Evolutionary conservation across 2,888 invertebrate genomes (phyloP).

Genomic region (Trachelus troglodyta): DNA sequence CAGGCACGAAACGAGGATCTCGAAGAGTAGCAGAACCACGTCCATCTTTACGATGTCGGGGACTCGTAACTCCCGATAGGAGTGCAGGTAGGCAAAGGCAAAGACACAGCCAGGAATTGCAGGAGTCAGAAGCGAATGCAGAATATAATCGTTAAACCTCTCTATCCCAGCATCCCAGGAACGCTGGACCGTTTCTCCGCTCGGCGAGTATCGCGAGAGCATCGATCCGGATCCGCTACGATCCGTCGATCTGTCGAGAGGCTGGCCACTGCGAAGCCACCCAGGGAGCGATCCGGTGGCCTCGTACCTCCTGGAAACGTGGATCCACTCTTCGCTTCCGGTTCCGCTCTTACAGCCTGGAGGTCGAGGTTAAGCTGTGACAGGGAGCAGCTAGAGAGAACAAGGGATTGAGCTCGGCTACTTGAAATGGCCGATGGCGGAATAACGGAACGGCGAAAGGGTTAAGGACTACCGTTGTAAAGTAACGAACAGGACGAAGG

Average conservation of each 20-base stretch:
- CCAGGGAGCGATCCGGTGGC: neutral
- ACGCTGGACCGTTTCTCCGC: neutral
- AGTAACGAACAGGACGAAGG: neutral
- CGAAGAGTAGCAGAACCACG: constrained; percentile 17
- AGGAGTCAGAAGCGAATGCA: constrained; percentile 21
- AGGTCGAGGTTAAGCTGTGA: neutral
- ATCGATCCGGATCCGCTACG: constrained; percentile 9
- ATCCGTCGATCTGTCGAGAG: neutral
- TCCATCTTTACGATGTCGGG: constrained; percentile 50
- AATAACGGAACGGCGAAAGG: constrained; percentile 12
- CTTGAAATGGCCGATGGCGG: neutral
- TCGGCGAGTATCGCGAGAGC: neutral
- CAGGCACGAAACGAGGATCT: neutral
- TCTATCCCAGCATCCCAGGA: constrained; percentile 26
- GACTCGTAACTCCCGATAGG: constrained; percentile 44
- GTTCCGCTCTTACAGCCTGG: neutral
- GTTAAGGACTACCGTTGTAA: constrained; percentile 24
- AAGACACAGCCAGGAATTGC: neutral
- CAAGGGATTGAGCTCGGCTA: neutral
- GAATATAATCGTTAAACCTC: constrained; percentile 40
- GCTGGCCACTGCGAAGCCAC: neutral
- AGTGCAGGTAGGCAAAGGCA: neutral
- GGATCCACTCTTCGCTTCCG: neutral
- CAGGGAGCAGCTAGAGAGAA: neutral
- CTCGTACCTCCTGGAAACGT: neutral